Conservation (phyloP, 2,113 vertebrate genomes). For the Leucosticte australis region DNA sequence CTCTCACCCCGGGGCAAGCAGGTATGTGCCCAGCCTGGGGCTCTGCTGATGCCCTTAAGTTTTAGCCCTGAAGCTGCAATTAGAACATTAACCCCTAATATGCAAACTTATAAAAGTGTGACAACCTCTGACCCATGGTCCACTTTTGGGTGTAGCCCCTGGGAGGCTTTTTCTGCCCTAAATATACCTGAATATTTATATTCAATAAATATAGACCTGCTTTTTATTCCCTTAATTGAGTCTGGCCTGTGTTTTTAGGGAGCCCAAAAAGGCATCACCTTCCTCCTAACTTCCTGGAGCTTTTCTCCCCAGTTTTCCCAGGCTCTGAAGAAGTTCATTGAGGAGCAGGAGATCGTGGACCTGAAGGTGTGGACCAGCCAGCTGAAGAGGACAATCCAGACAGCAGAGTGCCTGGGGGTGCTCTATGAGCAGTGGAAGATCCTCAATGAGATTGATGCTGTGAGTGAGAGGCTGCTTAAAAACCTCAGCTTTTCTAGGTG, state of each 20-base stretch:
- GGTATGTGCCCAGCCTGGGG: constrained; percentile 62
- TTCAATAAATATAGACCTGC: accelerated
- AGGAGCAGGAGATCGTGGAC: constrained; percentile 86
- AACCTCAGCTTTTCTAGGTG: neutral
- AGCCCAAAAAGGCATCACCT: neutral
- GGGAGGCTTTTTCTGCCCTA: neutral
- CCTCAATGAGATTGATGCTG: constrained; percentile 94
- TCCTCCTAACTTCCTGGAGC: neutral
- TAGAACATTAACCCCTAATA: neutral
- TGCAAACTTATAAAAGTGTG: neutral
- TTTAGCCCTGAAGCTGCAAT: neutral
- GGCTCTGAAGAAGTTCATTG: constrained; percentile 83
- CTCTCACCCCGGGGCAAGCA: constrained; percentile 86
- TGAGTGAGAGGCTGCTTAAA: constrained; percentile 64
- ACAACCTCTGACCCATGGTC: neutral
- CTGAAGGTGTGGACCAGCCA: constrained; percentile 98
- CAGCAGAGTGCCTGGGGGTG: constrained; percentile 87
- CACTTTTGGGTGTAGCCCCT: neutral
- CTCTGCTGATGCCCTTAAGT: neutral
- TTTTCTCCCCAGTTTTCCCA: constrained; percentile 78
- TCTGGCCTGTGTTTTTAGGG: neutral
- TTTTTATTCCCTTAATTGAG: neutral
- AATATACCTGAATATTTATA: neutral
- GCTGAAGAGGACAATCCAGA: constrained; percentile 95
- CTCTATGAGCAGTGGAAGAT: constrained; percentile 98